These are phyloP conservation scores for Drosophila sp. DNA, from an alignment of 1,140 invertebrate species.

Conservation along the genomic window DNA sequence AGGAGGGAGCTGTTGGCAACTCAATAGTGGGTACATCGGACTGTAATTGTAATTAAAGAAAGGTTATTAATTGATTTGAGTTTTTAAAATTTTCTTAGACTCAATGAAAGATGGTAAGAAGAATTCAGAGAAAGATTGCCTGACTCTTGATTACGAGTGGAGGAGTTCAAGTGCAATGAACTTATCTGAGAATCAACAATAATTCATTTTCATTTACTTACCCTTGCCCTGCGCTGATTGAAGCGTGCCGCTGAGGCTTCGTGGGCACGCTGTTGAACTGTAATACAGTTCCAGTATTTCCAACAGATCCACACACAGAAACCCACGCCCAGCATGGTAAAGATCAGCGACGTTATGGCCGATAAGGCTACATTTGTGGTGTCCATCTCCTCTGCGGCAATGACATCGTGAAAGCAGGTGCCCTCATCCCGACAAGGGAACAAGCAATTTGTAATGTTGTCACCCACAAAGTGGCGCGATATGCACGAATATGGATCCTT, in stretches of 20 bases:
- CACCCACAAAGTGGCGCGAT: constrained; percentile 73
- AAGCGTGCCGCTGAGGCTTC: constrained; percentile 72
- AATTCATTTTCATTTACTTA: constrained; percentile 22
- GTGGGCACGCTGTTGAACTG: constrained; percentile 75
- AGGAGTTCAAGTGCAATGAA: too few species aligned
- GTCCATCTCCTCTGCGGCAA: constrained; percentile 61
- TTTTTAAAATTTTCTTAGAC: too few species aligned
- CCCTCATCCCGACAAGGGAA: constrained; percentile 75
- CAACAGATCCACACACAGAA: constrained; percentile 80
- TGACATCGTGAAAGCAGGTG: constrained; percentile 70
- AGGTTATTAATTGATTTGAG: too few species aligned
- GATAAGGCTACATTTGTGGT: constrained; percentile 75
- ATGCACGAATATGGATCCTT: constrained; percentile 75
- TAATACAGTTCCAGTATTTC: constrained; percentile 82
- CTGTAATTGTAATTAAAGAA: constrained; percentile 19
- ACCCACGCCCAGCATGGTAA: constrained; percentile 81
- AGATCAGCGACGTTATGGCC: constrained; percentile 80
- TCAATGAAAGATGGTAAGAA: too few species aligned
- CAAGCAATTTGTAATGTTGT: constrained; percentile 78
- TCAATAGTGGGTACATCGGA: constrained; percentile 74
- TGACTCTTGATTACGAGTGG: too few species aligned
- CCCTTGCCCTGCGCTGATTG: constrained; percentile 60
- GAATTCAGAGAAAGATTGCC: too few species aligned
- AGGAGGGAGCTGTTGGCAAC: constrained; percentile 50
- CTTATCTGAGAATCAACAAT: neutral